Evolutionary conservation across 2,797 vertebrate genomes (phyloP).

Genomic region (Megalops cyprinoides): DNA sequence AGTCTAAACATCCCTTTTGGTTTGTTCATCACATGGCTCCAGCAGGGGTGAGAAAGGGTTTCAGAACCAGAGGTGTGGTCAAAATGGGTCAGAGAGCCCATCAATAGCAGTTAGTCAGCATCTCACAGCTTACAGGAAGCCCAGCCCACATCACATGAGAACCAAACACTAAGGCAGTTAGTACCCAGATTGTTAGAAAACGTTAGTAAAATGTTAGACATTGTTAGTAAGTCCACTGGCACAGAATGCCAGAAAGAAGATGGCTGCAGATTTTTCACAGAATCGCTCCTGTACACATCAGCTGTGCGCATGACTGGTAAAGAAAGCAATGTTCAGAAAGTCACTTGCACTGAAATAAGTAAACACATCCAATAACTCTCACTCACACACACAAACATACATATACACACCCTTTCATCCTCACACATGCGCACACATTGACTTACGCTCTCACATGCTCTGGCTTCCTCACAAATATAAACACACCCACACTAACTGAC

Average conservation of each 20-base stretch:
- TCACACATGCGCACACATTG: conserved; percentile 16
- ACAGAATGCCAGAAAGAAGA: conserved; percentile 6
- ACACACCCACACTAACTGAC: background rate
- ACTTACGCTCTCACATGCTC: background rate
- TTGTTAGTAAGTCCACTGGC: conserved; percentile 58
- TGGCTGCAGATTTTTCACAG: background rate
- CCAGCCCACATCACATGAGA: conserved; percentile 63
- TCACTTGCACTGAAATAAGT: conserved; percentile 16
- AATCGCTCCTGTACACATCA: background rate
- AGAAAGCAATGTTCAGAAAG: background rate
- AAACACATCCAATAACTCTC: conserved; percentile 2
- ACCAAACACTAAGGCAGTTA: conserved; percentile 56
- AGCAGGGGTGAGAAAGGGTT: conserved; percentile 55
- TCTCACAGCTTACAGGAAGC: conserved; percentile 56
- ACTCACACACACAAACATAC: conserved; percentile 19
- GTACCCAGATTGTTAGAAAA: conserved; percentile 62
- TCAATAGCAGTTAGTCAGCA: conserved; percentile 60
- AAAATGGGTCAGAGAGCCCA: conserved; percentile 41
- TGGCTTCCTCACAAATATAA: background rate
- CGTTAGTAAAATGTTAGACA: conserved; percentile 71
- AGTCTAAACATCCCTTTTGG: no score
- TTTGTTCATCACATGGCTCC: background rate
- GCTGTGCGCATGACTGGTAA: background rate
- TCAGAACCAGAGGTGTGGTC: conserved; percentile 62
- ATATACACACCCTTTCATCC: background rate